These are phyloP conservation scores for Periplaneta americana DNA, from an alignment of 1,140 invertebrate genomes.

Conservation along the genomic window DNA sequence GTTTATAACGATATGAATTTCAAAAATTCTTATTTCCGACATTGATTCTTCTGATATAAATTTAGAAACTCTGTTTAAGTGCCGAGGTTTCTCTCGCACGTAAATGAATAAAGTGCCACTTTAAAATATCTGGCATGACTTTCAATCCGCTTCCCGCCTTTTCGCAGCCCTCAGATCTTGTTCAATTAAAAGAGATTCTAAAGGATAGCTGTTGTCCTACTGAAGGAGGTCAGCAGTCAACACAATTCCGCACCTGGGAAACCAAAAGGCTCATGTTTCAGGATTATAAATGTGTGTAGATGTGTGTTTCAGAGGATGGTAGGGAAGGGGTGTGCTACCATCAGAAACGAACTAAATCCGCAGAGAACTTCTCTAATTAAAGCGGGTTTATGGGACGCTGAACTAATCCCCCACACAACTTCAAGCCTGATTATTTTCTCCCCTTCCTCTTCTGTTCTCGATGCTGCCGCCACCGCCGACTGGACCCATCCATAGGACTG, in stretches of 20 bases:
- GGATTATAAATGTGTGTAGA: neutral
- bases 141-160: neutral
- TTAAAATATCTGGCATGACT: too few species aligned
- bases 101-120: too few species aligned
- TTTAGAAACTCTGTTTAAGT: too few species aligned
- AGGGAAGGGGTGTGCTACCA: neutral
- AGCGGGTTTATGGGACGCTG: constrained; percentile 10
- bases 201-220: neutral
- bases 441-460: neutral
- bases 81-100: too few species aligned
- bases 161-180: neutral
- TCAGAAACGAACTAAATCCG: neutral
- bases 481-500: constrained; percentile 35
- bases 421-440: neutral
- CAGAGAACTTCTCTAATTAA: constrained; percentile 7
- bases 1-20: too few species aligned
- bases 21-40: too few species aligned
- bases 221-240: neutral
- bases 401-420: constrained; percentile 1
- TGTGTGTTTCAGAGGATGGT: neutral
- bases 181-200: too few species aligned
- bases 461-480: neutral
- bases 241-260: neutral
- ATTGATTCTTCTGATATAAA: too few species aligned
- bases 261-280: neutral